Evolutionary conservation across 2,113 vertebrate genomes (phyloP), one percentile per base, ranked within the genome.

Genomic region (Phalacrocorax brasilianus): DNA sequence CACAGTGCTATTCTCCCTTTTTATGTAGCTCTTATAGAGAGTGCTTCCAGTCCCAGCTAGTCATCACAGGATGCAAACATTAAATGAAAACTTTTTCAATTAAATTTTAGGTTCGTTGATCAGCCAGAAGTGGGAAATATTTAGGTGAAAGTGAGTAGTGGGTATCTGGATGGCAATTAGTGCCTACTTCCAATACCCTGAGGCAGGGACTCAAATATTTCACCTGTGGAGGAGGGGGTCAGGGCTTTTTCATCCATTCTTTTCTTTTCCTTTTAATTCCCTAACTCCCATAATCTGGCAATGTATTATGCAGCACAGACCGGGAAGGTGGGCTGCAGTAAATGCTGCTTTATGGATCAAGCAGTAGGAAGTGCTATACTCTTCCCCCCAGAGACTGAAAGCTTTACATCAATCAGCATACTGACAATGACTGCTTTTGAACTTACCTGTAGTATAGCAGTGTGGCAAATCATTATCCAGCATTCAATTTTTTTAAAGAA

Each of bases 401-500:
- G 95, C 96, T 97, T 97, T 97, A 97, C 96, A 97, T 97, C 96
- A 97, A 93, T 97, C 97, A 97, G 95, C 95, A 97, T 97, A 95
- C 95, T 96, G 96, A 97, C 97, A 97, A 97, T 97, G 97, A 92
- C 88, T 95, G 91, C 97, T 93, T 97, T 96, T 97, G 95, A 97
- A 97, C 95, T 94, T 97, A 95, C 96, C 95, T 94, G 93, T 97
- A 97, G 95, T 56, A 90, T 94, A 97, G 88, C 35, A 14, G 72
- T 91, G 88, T 94, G 90, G 97, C 90, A 97, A 97, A 97, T 97
- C 95, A 97, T 97, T 97, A 96, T 95, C 95, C 68, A 90, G 93
- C 80, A 89, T 97, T 96, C 96, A 74, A 12, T 95, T 97, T 96
- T 88, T 96, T 95, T 85, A 90, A 94, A 90, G 93, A 95, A 94